phyloP scores from a whole-genome alignment of 2,113 vertebrate species.

The Hyla sarda region DNA sequence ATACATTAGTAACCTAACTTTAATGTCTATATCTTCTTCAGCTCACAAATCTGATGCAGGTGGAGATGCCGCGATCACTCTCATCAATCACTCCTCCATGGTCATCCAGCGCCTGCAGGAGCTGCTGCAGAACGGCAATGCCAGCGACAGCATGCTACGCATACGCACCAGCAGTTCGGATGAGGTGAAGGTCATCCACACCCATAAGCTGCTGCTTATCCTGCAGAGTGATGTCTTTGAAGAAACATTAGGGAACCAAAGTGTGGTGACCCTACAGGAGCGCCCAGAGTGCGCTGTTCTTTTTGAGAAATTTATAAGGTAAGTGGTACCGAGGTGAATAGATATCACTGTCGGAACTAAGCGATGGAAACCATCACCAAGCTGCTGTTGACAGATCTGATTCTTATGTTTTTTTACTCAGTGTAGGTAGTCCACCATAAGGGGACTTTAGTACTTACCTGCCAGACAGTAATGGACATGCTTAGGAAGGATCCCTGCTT shows the following conservation, averaged over 20 bases:
- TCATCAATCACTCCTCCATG: slow-evolving; percentile 85
- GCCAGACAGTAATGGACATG: no score
- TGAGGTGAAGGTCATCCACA: slow-evolving; percentile 87
- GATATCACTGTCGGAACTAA: neutral
- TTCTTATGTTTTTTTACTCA: no score
- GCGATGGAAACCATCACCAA: neutral
- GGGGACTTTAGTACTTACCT: no score
- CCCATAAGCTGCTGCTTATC: slow-evolving; percentile 85
- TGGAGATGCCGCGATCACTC: slow-evolving; percentile 66
- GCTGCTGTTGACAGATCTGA: neutral
- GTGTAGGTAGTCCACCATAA: no score
- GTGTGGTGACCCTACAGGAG: slow-evolving; percentile 76
- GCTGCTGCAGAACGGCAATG: slow-evolving; percentile 82
- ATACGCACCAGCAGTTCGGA: slow-evolving; percentile 81
- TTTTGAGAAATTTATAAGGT: slow-evolving; percentile 87
- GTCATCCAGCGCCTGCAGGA: slow-evolving; percentile 85
- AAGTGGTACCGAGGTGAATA: neutral
- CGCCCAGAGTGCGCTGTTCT: slow-evolving; percentile 76
- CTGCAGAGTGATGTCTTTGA: slow-evolving; percentile 87
- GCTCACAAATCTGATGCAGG: slow-evolving; percentile 74
- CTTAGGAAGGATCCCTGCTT: no score
- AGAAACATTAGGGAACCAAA: slow-evolving; percentile 80
- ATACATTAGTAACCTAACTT: no score
- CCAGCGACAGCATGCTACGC: slow-evolving; percentile 83
- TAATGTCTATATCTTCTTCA: slow-evolving; percentile 66